Evolutionary conservation across 2,113 vertebrate species (phyloP), one percentile per base, ranked within the genome.

Genomic region (Potamarius usumacintae): DNA sequence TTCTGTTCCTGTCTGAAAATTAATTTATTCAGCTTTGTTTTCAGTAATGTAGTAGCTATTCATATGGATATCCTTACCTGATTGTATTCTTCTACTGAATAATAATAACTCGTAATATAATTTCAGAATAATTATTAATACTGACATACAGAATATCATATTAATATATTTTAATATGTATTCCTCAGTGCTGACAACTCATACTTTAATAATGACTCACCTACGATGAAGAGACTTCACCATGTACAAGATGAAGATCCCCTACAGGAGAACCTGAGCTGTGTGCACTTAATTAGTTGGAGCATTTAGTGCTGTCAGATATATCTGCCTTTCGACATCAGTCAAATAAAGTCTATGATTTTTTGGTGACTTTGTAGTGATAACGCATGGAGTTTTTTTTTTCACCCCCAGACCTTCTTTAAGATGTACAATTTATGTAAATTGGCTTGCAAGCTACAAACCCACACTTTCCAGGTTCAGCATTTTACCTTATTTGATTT

Each of bases 221-320:
- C 57, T 53, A 18, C 27, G 50, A 83, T 76, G 69, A 81, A 81
- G 52, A 86, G 72, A 71, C 85, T 60, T 30, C 58, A 25, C 18
- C 15, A 20, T 42, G 55, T 55, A 74, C 53, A 50, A 82, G 18
- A 71, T 22, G 48, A 74, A 60, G 25, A 74, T 82, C 65, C 42
- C 55, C 10, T 27, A 4, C 22, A 52, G 86, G 55, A 52, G 27
- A 22, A n/a, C 4, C 34, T 22, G 22, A 87, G 25, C 62, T 69
- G 52, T 71, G 50, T 27, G 42, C 62, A 86, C 0, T 80, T 27
- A 15, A 53, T 65, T 30, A 22, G 18, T n/a, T 67, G 34, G 25
- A 72, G 5, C 1, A 34, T 71, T 20, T 30, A 15, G 52, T 42
- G 17, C 15, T 79, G 18, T 69, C 20, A 17, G 30, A 57, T 77